phyloP scores from a whole-genome alignment of 2,888 invertebrate species.

The Amphipyra tragopoginis region DNA sequence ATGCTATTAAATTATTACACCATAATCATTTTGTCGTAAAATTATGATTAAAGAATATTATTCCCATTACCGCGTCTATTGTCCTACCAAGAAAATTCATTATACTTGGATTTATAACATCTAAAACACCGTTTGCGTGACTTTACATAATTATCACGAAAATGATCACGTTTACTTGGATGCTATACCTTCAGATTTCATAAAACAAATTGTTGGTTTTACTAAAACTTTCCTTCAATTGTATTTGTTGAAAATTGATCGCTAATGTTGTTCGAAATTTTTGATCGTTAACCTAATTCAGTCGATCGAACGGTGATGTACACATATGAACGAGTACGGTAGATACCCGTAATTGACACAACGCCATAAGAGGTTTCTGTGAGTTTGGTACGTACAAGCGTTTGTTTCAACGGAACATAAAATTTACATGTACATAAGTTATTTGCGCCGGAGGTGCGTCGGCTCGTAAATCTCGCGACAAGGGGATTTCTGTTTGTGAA shows the following conservation, averaged over 20 bases:
- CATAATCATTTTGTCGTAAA: conserved; percentile 28
- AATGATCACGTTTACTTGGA: conserved; percentile 79
- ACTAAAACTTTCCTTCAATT: conserved; percentile 84
- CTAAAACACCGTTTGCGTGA: conserved; percentile 83
- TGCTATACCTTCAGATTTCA: conserved; percentile 82
- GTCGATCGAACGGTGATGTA: conserved; percentile 37
- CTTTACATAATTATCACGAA: conserved; percentile 83
- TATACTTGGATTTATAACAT: conserved; percentile 63
- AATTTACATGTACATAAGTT: conserved; percentile 87
- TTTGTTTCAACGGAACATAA: conserved; percentile 79
- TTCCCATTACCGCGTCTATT: conserved; percentile 50
- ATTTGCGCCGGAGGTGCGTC: conserved; percentile 85
- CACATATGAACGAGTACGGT: conserved; percentile 17
- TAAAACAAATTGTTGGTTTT: conserved; percentile 87
- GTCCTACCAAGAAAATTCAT: conserved; percentile 62
- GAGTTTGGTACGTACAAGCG: conserved; percentile 57
- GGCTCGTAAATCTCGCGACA: conserved; percentile 88
- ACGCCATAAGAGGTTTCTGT: conserved; percentile 39
- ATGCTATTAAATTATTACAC: conserved; percentile 21
- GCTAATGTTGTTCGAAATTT: conserved; percentile 83
- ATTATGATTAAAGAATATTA: conserved; percentile 47
- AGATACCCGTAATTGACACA: conserved; percentile 45
- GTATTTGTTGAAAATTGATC: conserved; percentile 86
- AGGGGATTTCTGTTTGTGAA: conserved; percentile 89
- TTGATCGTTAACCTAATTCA: conserved; percentile 78